Base-by-base conservation (phyloP, 1,140 invertebrate genomes). In the Centruroides vittatus region DNA sequence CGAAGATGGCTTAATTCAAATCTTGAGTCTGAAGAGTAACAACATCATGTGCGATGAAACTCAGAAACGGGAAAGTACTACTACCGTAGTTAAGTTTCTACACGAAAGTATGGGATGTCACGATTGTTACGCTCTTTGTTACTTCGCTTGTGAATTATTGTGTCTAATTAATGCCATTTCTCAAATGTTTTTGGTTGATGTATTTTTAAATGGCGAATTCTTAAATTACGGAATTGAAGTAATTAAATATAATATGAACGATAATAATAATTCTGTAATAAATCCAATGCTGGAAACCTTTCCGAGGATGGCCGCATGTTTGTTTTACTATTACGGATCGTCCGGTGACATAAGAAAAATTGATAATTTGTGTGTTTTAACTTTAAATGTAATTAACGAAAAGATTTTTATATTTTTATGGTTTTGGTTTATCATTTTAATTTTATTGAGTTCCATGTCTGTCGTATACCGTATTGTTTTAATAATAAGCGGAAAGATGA, bases 181-280 rank as follows among this genome's bases (percentile, higher is more conserved):
- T 76, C 93, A 97, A 82, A 95, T 96, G 87, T 93, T 94, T 79
- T 80, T 96, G 73, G 92, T 97, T 86, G 90, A 97, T 78, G 82
- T 83, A 61, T 95, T 96, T 80, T 93, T 97, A 80, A 92, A 94
- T 74, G 90, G 91, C 51, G 92, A 92, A 70, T 96, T 95, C 78
- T 79, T 96, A 71, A 90, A 86, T 65, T 97, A 95, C 77, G 93
- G 93, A 61, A 83, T 95, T 71, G 86, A 95, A 74, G 93, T 97
- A 63, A 85, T 95, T 69, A 79, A 82, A 66, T 93, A 93, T 78
- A 83, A 91, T 78, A 89, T 93, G 77, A 85, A 84, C 66, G 91
- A 95, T 76, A 88, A 93, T n/a, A n/a, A n/a, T 73, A 89, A 93
- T 74, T 86, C 90, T 73, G 80, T 91, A 12, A 79, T 92, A 65